These are phyloP conservation scores for Spisula subtruncata DNA, from an alignment of 2,888 invertebrate genomes.

Conservation along the genomic window DNA sequence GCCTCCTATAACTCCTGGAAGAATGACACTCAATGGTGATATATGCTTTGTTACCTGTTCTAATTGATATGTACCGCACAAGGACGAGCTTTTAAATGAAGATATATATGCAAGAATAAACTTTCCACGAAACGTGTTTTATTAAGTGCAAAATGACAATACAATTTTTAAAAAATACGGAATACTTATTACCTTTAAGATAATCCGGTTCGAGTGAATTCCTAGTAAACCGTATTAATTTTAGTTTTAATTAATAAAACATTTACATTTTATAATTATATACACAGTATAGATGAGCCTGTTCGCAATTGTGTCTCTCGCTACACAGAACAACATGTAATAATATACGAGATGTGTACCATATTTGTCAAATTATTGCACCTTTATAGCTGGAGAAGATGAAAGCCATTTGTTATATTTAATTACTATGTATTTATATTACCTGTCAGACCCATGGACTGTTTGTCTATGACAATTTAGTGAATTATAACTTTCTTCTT, in stretches of 20 bases:
- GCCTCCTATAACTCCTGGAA: too few species aligned
- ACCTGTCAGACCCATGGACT: conserved; percentile 15
- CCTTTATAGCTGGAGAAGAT: background rate
- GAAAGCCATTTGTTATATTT: conserved; percentile 34
- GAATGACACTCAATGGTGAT: too few species aligned
- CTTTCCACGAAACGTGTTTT: too few species aligned
- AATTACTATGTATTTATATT: conserved; percentile 38
- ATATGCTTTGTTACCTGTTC: too few species aligned
- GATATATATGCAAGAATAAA: too few species aligned
- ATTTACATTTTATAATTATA: background rate
- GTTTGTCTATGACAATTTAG: background rate
- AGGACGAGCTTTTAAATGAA: too few species aligned
- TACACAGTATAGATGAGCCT: background rate
- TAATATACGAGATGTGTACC: background rate
- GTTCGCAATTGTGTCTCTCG: background rate
- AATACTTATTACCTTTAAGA: background rate
- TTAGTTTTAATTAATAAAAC: too few species aligned
- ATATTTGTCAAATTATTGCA: background rate
- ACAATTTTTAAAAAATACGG: background rate
- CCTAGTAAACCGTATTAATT: background rate
- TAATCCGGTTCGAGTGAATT: background rate
- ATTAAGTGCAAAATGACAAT: background rate
- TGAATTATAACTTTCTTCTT: background rate
- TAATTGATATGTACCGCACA: too few species aligned
- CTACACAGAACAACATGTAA: background rate